A percentile compares a stretch with the other conserved stretches of the same genome.
Evolutionary conservation across 2,888 invertebrate species (phyloP).

Genomic region (Dolichomitus sp.): DNA sequence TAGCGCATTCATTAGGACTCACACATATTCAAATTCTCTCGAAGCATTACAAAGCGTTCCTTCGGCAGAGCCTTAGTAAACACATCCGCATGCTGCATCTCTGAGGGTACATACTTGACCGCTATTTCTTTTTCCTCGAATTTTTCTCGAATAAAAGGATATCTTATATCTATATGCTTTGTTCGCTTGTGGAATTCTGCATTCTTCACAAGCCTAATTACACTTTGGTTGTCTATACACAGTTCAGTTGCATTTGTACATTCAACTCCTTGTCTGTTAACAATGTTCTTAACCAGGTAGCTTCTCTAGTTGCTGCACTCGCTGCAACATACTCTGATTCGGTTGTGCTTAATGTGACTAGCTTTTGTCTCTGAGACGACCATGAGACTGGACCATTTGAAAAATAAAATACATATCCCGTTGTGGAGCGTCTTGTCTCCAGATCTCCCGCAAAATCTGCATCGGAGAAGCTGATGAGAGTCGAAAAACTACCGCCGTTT

Average conservation of each 20-base stretch:
- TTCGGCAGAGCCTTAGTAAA: neutral
- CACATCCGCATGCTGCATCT: neutral
- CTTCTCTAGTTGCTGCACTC: conserved; percentile 22
- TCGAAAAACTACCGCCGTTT: conserved; percentile 7
- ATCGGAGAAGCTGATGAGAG: conserved; percentile 71
- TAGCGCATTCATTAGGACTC: neutral
- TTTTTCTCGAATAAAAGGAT: no score
- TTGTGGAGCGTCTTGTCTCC: no score
- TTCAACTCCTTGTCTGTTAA: conserved; percentile 8
- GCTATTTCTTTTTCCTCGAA: neutral
- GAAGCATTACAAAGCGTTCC: neutral
- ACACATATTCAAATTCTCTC: neutral
- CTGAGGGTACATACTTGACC: neutral
- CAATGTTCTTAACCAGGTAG: conserved; percentile 18
- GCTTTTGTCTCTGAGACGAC: no score
- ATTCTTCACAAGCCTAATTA: conserved; percentile 8
- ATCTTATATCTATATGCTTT: conserved; percentile 1
- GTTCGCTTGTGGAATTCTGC: conserved; percentile 12
- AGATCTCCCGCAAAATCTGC: conserved; percentile 80
- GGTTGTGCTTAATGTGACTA: no score
- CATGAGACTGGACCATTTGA: conserved; percentile 75
- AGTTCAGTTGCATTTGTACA: conserved; percentile 2
- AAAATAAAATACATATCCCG: conserved; percentile 71
- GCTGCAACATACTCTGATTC: conserved; percentile 78
- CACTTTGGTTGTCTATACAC: neutral